Evolutionary conservation across 2,797 vertebrate species (phyloP), one percentile per base, ranked within the genome.

Genomic region (Gymnodraco acuticeps): DNA sequence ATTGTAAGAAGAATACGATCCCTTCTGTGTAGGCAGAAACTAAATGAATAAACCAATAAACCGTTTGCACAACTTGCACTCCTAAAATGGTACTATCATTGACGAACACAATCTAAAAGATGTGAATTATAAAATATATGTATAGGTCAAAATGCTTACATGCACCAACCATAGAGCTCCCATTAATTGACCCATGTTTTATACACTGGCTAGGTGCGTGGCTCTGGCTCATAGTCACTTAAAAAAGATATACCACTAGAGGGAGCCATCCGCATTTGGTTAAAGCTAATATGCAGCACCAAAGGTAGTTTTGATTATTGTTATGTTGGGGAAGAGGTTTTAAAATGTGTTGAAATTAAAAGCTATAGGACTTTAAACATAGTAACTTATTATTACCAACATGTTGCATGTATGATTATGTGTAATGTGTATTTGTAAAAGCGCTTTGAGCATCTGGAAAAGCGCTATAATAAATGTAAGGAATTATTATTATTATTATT

Each of bases 171-270:
- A 48, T 20, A 54, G 31, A 2, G 7, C 61, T 27, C 60, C 12
- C 10, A 19, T 10, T 55, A 14, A 43, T 64, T 51, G 11, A 8
- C 1, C 15, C 11, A 46, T 56, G 7, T 27, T 50, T 63, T 31
- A 31, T 16, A 58, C 17, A 59, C 12, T 59, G 60, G 1, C n/a
- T 10, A n/a, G 8, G 9, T 8, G 43, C 1, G 17, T 42, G 42
- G 20, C 33, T 68, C 20, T 60, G 42, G 6, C 2, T 23, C 23
- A 4, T 0, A 20, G 20, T 23, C 52, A 73, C 70, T 15, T 38
- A 10, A 19, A 55, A 2, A 38, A 38, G 1, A 0, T 48, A 0
- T 10, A 73, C 81, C 90, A 90, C 76, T 66, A 93, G 86, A 88
- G 69, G 87, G 88, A 0, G 68, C 81, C 61, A 80, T 17, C 45